Conservation (phyloP, 2,888 invertebrate species). For the Morpho achilles region DNA sequence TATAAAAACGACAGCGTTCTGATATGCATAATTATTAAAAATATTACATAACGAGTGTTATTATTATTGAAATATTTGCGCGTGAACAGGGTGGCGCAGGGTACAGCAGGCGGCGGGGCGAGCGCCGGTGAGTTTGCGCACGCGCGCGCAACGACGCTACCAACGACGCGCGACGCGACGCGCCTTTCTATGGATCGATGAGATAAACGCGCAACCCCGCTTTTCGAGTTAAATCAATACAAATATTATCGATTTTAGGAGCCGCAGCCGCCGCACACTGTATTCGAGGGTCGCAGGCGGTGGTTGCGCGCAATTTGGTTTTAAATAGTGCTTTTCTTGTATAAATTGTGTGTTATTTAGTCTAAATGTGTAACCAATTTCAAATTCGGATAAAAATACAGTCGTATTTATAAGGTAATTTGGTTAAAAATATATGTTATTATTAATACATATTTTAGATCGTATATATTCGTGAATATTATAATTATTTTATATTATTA, state of each 20-base stretch:
- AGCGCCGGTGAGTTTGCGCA: slow-evolving; percentile 36
- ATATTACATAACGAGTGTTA: background rate
- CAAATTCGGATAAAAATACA: too few species aligned
- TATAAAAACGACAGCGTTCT: too few species aligned
- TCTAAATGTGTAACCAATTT: too few species aligned
- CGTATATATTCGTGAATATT: too few species aligned
- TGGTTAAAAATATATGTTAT: too few species aligned
- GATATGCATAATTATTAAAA: too few species aligned
- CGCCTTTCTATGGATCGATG: slow-evolving; percentile 80
- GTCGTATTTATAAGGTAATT: too few species aligned
- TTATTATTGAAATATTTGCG: slow-evolving; percentile 55
- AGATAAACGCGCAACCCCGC: slow-evolving; percentile 88
- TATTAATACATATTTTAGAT: too few species aligned
- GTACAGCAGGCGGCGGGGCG: slow-evolving; percentile 41
- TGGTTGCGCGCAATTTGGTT: slow-evolving; percentile 57
- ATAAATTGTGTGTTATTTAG: background rate
- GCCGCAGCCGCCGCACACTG: slow-evolving; percentile 80
- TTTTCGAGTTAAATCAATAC: slow-evolving; percentile 84
- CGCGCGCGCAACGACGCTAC: slow-evolving; percentile 33
- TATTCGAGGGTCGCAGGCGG: slow-evolving; percentile 72
- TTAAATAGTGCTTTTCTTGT: background rate
- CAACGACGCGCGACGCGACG: slow-evolving; percentile 44
- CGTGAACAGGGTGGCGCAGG: slow-evolving; percentile 62
- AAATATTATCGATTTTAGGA: slow-evolving; percentile 86
- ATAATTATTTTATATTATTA: too few species aligned